phyloP scores from a whole-genome alignment of 2,888 invertebrate genomes.

The Bombyx huttoni region DNA sequence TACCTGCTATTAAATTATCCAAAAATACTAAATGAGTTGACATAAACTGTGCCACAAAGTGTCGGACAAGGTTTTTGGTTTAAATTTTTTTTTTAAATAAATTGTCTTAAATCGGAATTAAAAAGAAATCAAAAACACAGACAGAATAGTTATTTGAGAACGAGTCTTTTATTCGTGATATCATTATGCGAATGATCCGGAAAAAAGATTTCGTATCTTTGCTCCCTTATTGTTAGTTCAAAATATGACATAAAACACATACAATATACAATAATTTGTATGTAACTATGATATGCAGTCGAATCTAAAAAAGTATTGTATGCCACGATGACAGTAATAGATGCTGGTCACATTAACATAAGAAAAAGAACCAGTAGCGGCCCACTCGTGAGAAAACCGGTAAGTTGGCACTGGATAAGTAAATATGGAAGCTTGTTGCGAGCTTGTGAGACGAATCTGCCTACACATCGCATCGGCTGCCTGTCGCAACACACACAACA shows the following conservation, averaged over 20 bases:
- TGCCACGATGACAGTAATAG: slow-evolving; percentile 26
- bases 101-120: too few relatives aligned
- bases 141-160: too few relatives aligned
- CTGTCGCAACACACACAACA: slow-evolving; percentile 2
- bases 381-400: slow-evolving; percentile 63
- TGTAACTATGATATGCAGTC: slow-evolving; percentile 1
- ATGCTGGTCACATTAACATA: slow-evolving; percentile 46
- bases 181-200: too few relatives aligned
- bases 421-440: slow-evolving; percentile 65
- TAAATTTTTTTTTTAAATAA: too few relatives aligned
- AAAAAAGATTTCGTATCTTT: too few relatives aligned
- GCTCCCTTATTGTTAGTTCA: too few relatives aligned
- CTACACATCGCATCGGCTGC: slow-evolving; percentile 36
- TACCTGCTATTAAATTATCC: slow-evolving; percentile 8
- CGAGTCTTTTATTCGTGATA: too few relatives aligned
- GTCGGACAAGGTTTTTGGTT: not conserved
- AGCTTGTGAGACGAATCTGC: slow-evolving; percentile 55
- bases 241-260: not conserved
- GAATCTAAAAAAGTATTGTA: slow-evolving; percentile 16
- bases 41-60: not conserved
- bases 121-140: too few relatives aligned
- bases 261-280: not conserved
- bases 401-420: slow-evolving; percentile 55
- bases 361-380: slow-evolving; percentile 46
- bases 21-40: not conserved